A percentile compares a stretch with the other conserved stretches of the same genome.
Conservation (phyloP, 2,113 vertebrate genomes). For the Saguinus midas region DNA sequence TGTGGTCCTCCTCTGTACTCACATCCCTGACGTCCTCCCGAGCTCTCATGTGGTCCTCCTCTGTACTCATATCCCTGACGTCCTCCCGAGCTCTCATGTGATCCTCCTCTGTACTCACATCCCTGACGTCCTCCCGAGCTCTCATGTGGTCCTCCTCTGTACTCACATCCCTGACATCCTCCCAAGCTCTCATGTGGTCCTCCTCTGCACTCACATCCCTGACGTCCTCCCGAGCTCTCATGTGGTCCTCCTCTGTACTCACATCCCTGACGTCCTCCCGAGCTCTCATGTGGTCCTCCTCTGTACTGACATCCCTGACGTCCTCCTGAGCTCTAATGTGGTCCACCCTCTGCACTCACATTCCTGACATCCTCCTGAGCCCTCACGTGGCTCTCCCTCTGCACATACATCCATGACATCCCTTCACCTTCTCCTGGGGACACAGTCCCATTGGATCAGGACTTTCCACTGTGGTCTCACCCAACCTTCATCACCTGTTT, state of each 20-base stretch:
- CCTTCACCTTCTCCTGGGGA: neutral
- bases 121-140: fast-evolving
- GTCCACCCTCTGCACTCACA: too few relatives aligned
- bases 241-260: fast-evolving
- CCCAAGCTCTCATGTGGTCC: too few relatives aligned
- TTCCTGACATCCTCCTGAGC: fast-evolving
- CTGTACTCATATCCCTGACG: fast-evolving
- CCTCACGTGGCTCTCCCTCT: neutral
- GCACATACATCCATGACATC: neutral
- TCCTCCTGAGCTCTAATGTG: fast-evolving
- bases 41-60: too few relatives aligned
- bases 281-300: too few relatives aligned
- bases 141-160: too few relatives aligned
- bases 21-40: too few relatives aligned
- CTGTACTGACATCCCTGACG: fast-evolving
- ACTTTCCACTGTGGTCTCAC: neutral
- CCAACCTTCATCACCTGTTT: neutral
- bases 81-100: fast-evolving
- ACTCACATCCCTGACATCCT: too few relatives aligned
- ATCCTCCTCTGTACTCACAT: fast-evolving
- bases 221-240: too few relatives aligned
- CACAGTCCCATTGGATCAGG: neutral
- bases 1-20: too few relatives aligned
- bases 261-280: fast-evolving
- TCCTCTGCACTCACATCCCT: too few relatives aligned